phyloP scores from a whole-genome alignment of 2,888 invertebrate genomes.

The Mycalesis mineus region DNA sequence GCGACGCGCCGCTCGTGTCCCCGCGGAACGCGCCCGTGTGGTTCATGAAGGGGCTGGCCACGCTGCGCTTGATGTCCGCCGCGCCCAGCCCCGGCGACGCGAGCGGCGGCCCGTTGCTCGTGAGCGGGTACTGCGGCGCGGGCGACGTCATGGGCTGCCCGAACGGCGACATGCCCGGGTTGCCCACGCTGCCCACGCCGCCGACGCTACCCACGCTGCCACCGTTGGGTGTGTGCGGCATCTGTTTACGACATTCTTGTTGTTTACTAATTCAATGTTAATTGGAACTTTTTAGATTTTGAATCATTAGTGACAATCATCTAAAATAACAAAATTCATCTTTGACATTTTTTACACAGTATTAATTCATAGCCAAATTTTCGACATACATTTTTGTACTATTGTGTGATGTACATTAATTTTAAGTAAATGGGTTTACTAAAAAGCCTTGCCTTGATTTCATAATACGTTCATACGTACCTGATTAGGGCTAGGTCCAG shows the following conservation, averaged over 20 bases:
- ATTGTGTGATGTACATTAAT: too few relatives aligned
- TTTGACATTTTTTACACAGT: too few relatives aligned
- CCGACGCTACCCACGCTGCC: conserved; percentile 72
- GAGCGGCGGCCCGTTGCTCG: conserved; percentile 79
- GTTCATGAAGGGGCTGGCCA: conserved; percentile 78
- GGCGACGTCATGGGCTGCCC: conserved; percentile 81
- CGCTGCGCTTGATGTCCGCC: conserved; percentile 79
- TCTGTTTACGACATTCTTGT: conserved; percentile 52
- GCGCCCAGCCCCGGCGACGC: conserved; percentile 76
- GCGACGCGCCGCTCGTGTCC: conserved; percentile 65
- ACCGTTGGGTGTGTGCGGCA: conserved; percentile 76
- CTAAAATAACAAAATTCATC: too few relatives aligned
- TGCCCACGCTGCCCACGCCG: conserved; percentile 69
- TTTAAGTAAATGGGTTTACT: too few relatives aligned
- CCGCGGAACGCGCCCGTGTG: conserved; percentile 50
- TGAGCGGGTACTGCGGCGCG: conserved; percentile 77
- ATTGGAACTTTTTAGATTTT: too few relatives aligned
- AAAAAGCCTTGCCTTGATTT: too few relatives aligned
- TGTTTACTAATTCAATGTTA: too few relatives aligned
- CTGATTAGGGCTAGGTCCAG: conserved; percentile 87
- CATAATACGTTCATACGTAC: too few relatives aligned
- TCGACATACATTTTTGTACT: too few relatives aligned
- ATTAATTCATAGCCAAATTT: too few relatives aligned
- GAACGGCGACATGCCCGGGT: conserved; percentile 86
- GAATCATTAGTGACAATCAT: too few relatives aligned